Percentiles rank a stretch among this genome's conserved stretches.
These are phyloP conservation scores for Theristicus caerulescens DNA, from an alignment of 2,113 vertebrate species.

Conservation along the genomic window DNA sequence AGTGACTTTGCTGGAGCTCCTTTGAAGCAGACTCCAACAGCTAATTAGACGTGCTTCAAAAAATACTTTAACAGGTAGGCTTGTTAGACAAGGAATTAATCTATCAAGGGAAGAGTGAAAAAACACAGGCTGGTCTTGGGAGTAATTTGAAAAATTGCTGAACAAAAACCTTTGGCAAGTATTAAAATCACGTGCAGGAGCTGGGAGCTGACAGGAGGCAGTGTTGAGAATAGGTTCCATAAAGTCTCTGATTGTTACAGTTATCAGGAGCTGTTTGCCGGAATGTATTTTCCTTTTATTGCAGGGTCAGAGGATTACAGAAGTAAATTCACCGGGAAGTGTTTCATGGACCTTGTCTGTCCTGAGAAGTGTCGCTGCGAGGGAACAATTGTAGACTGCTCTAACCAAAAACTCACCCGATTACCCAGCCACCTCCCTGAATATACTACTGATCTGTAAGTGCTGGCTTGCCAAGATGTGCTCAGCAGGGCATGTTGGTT, in stretches of 20 bases:
- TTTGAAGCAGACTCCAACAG: background rate
- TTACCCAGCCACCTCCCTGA: slow-evolving; percentile 90
- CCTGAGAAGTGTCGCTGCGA: slow-evolving; percentile 95
- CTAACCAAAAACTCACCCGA: slow-evolving; percentile 89
- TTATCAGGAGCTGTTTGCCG: background rate
- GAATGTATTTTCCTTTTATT: slow-evolving; percentile 29
- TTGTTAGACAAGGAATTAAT: background rate
- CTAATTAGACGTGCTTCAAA: background rate
- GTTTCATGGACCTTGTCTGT: slow-evolving; percentile 95
- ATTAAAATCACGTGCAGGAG: background rate
- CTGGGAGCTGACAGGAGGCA: background rate
- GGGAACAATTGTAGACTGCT: slow-evolving; percentile 94
- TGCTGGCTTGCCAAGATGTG: background rate
- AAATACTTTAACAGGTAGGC: background rate
- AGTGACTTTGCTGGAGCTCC: background rate
- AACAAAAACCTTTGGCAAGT: background rate
- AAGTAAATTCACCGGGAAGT: slow-evolving; percentile 89
- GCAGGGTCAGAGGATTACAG: slow-evolving; percentile 94
- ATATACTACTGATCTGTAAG: slow-evolving; percentile 94
- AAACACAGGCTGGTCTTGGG: background rate
- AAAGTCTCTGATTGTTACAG: background rate
- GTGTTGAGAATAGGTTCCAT: background rate
- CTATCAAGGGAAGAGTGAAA: background rate
- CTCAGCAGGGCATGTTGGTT: background rate
- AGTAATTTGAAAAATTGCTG: background rate